These are phyloP conservation scores for Oligia latruncula DNA, from an alignment of 2,888 invertebrate genomes.

Conservation along the genomic window DNA sequence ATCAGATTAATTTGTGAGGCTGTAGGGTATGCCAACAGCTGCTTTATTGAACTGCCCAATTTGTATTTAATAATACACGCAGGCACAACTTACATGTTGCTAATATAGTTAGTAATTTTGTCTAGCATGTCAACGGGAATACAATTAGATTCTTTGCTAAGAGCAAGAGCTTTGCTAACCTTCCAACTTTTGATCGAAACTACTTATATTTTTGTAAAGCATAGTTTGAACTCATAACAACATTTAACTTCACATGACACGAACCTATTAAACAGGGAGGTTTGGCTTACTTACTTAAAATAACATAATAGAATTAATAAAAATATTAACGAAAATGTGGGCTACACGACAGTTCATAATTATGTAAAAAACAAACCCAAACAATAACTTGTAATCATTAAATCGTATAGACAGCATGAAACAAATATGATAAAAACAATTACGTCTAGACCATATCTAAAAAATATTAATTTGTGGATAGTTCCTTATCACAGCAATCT, in stretches of 20 bases:
- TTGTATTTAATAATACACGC: neutral
- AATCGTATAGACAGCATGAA: neutral
- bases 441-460: neutral
- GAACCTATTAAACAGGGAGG: neutral
- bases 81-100: neutral
- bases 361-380: conserved; percentile 3
- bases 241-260: neutral
- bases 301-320: neutral
- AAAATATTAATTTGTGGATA: neutral
- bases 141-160: neutral
- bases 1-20: conserved; percentile 31
- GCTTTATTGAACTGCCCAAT: conserved; percentile 14
- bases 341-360: neutral
- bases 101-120: neutral
- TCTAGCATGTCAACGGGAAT: neutral
- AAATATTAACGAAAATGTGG: neutral
- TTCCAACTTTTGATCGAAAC: neutral
- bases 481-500: conserved; percentile 27
- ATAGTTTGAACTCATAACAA: neutral
- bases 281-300: neutral
- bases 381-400: neutral
- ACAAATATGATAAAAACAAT: conserved; percentile 4
- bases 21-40: conserved; percentile 4
- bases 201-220: neutral
- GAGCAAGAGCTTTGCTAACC: neutral